A percentile compares a stretch with the other conserved stretches of the same genome.
These are phyloP conservation scores for Triplophysa yarkandensis DNA, from an alignment of 2,797 vertebrate genomes.

Conservation along the genomic window DNA sequence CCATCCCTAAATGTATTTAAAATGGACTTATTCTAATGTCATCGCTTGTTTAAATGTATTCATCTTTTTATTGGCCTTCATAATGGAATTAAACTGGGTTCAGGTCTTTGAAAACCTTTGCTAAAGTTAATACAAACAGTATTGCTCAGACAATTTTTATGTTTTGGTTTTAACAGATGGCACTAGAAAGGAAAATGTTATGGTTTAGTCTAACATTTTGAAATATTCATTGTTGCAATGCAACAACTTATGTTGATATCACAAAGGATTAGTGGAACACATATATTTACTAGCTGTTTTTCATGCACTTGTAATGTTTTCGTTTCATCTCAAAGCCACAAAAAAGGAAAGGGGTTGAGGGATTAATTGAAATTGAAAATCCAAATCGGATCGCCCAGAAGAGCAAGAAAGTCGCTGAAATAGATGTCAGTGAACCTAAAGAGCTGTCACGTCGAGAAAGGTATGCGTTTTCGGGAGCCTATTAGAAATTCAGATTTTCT, in stretches of 20 bases:
- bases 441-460: conserved; percentile 80
- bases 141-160: too few relatives aligned
- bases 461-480: conserved; percentile 55
- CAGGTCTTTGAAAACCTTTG: too few relatives aligned
- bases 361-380: conserved; percentile 83
- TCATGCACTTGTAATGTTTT: background rate
- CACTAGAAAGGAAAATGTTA: too few relatives aligned
- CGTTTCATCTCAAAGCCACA: conserved; percentile 59
- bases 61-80: too few relatives aligned
- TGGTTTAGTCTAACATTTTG: too few relatives aligned
- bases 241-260: background rate
- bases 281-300: background rate
- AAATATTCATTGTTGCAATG: too few relatives aligned
- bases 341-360: conserved; percentile 79
- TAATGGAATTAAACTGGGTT: too few relatives aligned
- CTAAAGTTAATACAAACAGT: too few relatives aligned
- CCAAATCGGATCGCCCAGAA: conserved; percentile 80
- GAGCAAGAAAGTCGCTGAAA: conserved; percentile 77
- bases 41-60: too few relatives aligned
- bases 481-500: background rate
- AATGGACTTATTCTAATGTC: too few relatives aligned
- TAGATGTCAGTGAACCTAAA: conserved; percentile 71
- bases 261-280: background rate
- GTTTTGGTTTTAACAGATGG: too few relatives aligned
- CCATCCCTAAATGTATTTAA: too few relatives aligned